Percentiles rank a stretch among this genome's conserved stretches.
Evolutionary conservation across 2,797 vertebrate genomes (phyloP).

Genomic region (Myotis vivesi): DNA sequence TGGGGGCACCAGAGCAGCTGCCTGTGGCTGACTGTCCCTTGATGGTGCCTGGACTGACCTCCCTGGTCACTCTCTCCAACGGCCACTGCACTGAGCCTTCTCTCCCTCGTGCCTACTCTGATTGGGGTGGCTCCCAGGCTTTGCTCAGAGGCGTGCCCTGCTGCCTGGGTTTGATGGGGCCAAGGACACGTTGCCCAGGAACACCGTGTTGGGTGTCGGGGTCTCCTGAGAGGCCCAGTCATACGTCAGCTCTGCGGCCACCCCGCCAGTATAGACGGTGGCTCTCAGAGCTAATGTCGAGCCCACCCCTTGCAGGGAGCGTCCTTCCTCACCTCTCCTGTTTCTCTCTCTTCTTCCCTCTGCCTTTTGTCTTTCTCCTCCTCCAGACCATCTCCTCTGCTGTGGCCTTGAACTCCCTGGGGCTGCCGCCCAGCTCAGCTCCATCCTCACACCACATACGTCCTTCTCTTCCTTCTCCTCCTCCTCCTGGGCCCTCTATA

Average conservation of each 20-base stretch:
- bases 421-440: conserved; percentile 78
- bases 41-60: neutral
- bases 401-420: conserved; percentile 86
- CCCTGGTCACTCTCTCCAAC: neutral
- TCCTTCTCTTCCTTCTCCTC: neutral
- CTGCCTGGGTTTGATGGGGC: neutral
- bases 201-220: neutral
- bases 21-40: neutral
- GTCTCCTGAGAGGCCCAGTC: neutral
- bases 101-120: neutral
- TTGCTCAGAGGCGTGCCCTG: neutral
- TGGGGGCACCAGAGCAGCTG: neutral
- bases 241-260: neutral
- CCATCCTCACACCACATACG: conserved; percentile 54
- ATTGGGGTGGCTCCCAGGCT: neutral
- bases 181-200: neutral
- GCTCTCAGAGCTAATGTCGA: neutral
- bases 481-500: conserved; percentile 34
- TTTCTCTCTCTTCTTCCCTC: conserved; percentile 50
- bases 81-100: neutral
- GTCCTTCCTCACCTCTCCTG: neutral
- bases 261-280: neutral
- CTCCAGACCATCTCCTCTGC: conserved; percentile 91
- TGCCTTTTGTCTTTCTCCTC: conserved; percentile 70
- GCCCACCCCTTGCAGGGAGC: neutral